Percentiles rank a stretch among this genome's conserved stretches.
Conservation (phyloP, 2,888 invertebrate species). For the Steromphala cineraria region DNA sequence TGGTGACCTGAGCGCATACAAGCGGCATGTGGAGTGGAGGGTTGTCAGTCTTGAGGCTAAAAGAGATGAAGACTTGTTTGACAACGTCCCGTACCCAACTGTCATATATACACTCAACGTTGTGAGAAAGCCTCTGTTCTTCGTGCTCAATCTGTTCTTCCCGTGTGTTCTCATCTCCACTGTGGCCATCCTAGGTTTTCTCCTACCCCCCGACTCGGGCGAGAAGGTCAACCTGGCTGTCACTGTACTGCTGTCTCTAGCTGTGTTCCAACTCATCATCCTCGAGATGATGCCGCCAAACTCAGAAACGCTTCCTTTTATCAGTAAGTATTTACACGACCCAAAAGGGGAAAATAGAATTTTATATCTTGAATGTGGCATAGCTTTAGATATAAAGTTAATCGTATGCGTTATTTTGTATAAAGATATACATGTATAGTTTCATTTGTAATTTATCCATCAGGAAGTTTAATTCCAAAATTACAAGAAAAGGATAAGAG, state of each 20-base stretch:
- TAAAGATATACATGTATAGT: too few relatives aligned
- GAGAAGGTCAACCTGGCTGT: conserved; percentile 65
- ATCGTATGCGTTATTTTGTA: too few relatives aligned
- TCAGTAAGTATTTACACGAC: conserved; percentile 45
- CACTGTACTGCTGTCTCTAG: conserved; percentile 63
- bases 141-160: conserved; percentile 62
- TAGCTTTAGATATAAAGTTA: too few relatives aligned
- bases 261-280: conserved; percentile 64
- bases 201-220: conserved; percentile 63
- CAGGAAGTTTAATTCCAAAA: too few relatives aligned
- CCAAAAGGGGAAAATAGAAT: too few relatives aligned
- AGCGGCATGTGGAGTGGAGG: conserved; percentile 47
- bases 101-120: conserved; percentile 34
- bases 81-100: conserved; percentile 37
- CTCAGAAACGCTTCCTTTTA: conserved; percentile 58
- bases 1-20: conserved; percentile 39
- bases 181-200: conserved; percentile 60
- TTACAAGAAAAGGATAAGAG: too few relatives aligned
- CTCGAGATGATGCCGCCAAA: conserved; percentile 64
- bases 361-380: too few relatives aligned
- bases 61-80: conserved; percentile 30
- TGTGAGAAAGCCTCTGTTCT: conserved; percentile 59
- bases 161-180: conserved; percentile 64
- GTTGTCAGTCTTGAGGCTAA: conserved; percentile 28
- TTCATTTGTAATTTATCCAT: too few relatives aligned